These are phyloP conservation scores for Aspidapion aeneum DNA, from an alignment of 2,888 invertebrate genomes.

Conservation along the genomic window DNA sequence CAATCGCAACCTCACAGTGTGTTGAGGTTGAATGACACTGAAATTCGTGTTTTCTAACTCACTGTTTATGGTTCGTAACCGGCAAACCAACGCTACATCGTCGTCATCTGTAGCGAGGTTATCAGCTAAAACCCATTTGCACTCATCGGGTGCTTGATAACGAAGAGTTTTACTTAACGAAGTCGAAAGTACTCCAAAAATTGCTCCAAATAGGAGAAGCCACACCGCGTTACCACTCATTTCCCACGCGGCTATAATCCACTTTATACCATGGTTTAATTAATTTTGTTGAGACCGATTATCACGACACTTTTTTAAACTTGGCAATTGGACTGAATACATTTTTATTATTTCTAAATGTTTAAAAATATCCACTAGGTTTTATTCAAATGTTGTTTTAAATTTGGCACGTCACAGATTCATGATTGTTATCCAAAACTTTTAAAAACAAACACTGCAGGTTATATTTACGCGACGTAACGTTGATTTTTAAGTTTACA, in stretches of 20 bases:
- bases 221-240: constrained; percentile 56
- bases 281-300: too few species aligned
- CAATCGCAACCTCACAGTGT: constrained; percentile 70
- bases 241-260: too few species aligned
- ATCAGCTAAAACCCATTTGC: constrained; percentile 72
- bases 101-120: constrained; percentile 57
- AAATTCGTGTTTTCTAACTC: constrained; percentile 80
- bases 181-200: constrained; percentile 58
- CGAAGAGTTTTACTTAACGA: constrained; percentile 60
- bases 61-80: constrained; percentile 74
- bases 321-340: too few species aligned
- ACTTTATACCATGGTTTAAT: too few species aligned
- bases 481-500: background rate
- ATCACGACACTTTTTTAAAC: too few species aligned
- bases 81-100: constrained; percentile 69
- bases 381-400: too few species aligned
- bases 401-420: too few species aligned
- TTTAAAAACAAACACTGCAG: too few species aligned
- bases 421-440: too few species aligned
- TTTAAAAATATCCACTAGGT: too few species aligned
- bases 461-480: background rate
- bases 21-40: constrained; percentile 78
- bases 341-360: too few species aligned
- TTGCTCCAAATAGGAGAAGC: constrained; percentile 57
- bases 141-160: constrained; percentile 78